Percentiles rank a stretch among this genome's conserved stretches.
Evolutionary conservation across 2,797 vertebrate genomes (phyloP).

Genomic region (Chelon labrosus): DNA sequence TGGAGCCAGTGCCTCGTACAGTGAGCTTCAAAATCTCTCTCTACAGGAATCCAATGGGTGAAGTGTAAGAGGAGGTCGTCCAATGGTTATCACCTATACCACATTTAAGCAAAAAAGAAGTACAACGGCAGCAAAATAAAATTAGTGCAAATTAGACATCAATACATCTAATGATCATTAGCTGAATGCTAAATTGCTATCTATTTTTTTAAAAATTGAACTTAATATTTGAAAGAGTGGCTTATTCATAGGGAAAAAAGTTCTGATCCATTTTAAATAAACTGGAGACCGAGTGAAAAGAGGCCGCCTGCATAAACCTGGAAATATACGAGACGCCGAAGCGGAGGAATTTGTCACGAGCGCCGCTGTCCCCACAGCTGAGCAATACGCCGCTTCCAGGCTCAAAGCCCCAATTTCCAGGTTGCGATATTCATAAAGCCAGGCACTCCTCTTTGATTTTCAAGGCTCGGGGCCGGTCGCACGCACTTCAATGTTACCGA

Average conservation of each 20-base stretch:
- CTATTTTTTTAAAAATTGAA: constrained; percentile 15
- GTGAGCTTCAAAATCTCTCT: too few species aligned
- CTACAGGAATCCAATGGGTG: too few species aligned
- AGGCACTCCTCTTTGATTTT: constrained; percentile 41
- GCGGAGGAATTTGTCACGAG: constrained; percentile 15
- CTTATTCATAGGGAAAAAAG: constrained; percentile 18
- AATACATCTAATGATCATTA: constrained; percentile 1
- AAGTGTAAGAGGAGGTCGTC: too few species aligned
- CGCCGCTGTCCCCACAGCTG: constrained; percentile 10
- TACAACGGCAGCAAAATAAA: background rate
- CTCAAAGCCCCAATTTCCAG: constrained; percentile 48
- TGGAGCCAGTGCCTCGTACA: too few species aligned
- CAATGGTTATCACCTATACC: too few species aligned
- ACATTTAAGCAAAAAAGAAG: background rate
- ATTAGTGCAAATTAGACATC: background rate
- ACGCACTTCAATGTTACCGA: constrained; percentile 36
- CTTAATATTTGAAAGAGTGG: constrained; percentile 19
- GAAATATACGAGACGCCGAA: constrained; percentile 28
- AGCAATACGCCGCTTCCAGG: constrained; percentile 23
- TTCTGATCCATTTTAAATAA: constrained; percentile 16
- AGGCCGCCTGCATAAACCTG: constrained; percentile 6
- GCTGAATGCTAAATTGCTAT: constrained; percentile 8
- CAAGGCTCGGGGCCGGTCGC: constrained; percentile 41
- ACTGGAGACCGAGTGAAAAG: constrained; percentile 29
- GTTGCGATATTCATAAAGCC: constrained; percentile 50